Conservation (phyloP, 2,797 vertebrate species). For the Coregonus suidteri region DNA sequence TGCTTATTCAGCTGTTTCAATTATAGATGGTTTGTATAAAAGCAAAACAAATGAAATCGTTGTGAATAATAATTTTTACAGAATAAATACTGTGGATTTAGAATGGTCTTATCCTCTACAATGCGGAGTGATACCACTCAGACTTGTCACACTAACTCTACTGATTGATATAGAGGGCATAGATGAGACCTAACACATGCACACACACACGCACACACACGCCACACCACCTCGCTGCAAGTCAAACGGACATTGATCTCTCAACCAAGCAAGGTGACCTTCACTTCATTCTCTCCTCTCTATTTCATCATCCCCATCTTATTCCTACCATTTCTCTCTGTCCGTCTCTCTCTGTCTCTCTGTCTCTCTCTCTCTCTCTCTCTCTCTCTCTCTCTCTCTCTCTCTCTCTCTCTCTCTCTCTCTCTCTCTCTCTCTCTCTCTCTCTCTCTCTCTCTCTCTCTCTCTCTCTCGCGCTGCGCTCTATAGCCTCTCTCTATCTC, state of each 20-base stretch:
- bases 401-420: not conserved
- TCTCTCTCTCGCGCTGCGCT: no score
- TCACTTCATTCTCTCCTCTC: not conserved
- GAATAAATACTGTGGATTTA: not conserved
- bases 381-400: slow-evolving; percentile 1
- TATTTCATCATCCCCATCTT: not conserved
- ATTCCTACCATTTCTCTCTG: not conserved
- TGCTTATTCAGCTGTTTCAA: not conserved
- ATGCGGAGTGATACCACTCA: not conserved
- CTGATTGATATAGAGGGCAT: no score
- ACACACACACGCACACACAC: slow-evolving; percentile 6
- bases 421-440: no score
- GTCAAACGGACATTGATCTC: slow-evolving; percentile 21
- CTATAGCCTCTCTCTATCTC: no score
- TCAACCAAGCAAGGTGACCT: slow-evolving; percentile 27
- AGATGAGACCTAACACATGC: not conserved
- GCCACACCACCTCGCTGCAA: not conserved
- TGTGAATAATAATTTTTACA: not conserved
- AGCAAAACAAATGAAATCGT: not conserved
- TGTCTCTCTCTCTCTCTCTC: not conserved
- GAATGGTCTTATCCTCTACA: not conserved
- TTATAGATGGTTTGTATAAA: not conserved
- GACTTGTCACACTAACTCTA: no score
- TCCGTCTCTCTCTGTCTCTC: not conserved
- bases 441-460: no score